These are phyloP conservation scores for Gallinago nigripennis DNA, from an alignment of 2,797 vertebrate species.

Conservation along the genomic window DNA sequence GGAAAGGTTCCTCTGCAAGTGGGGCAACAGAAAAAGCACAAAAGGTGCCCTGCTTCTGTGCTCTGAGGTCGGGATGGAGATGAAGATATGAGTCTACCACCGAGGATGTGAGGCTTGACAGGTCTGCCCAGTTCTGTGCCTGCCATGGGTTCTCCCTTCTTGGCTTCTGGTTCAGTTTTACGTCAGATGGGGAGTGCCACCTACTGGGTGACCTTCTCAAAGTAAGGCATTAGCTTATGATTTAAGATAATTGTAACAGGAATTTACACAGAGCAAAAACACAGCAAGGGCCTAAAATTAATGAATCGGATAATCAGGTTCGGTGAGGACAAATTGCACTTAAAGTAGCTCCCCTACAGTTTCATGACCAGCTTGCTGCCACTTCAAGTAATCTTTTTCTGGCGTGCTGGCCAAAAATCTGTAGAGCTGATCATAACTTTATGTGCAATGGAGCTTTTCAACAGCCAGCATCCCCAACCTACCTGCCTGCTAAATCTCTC, in stretches of 20 bases:
- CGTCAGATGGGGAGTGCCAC: constrained; percentile 42
- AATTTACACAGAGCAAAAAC: background rate
- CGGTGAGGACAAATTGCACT: background rate
- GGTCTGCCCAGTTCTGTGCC: background rate
- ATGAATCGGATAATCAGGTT: background rate
- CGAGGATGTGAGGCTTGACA: background rate
- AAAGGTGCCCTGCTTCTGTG: accelerated
- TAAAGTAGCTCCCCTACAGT: background rate
- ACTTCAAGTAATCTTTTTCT: background rate
- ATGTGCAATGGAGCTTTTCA: background rate
- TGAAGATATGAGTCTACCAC: background rate
- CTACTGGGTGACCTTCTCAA: constrained; percentile 40
- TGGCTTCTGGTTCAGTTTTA: background rate
- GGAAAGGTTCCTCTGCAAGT: background rate
- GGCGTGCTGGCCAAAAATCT: background rate
- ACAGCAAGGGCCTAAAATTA: background rate
- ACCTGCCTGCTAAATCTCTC: background rate
- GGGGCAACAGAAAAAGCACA: background rate
- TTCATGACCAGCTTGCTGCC: background rate
- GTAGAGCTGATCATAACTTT: background rate
- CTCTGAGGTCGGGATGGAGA: background rate
- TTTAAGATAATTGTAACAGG: background rate
- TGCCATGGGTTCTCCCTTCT: background rate
- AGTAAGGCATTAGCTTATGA: background rate
- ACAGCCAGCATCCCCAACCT: background rate